Conservation (phyloP, 2,113 vertebrate species). For the Tetrao urogallus region DNA sequence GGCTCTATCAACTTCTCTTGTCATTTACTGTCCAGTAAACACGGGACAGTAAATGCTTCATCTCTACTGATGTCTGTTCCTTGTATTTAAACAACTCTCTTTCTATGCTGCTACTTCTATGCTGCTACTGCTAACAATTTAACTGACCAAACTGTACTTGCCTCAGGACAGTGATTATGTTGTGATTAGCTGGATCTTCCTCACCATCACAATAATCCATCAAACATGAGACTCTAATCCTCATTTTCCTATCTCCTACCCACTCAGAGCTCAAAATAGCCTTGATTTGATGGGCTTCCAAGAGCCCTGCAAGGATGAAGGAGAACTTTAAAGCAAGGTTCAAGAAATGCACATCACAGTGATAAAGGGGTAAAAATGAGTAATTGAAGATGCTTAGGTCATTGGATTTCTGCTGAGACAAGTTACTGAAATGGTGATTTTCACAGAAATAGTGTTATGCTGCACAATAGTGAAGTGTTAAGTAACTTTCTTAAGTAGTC, state of each 20-base stretch:
- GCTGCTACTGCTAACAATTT: not conserved
- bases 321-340: conserved; percentile 40
- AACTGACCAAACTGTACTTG: not conserved
- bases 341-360: conserved; percentile 40
- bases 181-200: not conserved
- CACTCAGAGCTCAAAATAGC: conserved; percentile 26
- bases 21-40: not conserved
- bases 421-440: conserved; percentile 38
- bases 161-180: not conserved
- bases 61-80: not conserved
- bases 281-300: conserved; percentile 39
- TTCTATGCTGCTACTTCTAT: not conserved
- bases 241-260: conserved; percentile 30
- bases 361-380: conserved; percentile 56
- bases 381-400: conserved; percentile 43
- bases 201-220: conserved; percentile 7
- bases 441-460: conserved; percentile 35
- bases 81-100: not conserved
- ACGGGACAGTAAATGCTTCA: not conserved
- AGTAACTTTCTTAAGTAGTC: conserved; percentile 25
- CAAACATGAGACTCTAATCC: conserved; percentile 32
- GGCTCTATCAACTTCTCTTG: not conserved
- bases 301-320: conserved; percentile 31
- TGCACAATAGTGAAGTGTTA: conserved; percentile 21
- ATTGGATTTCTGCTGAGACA: conserved; percentile 42